These are phyloP conservation scores for Pongo abelii DNA, from an alignment of 2,113 vertebrate species.

Conservation along the genomic window DNA sequence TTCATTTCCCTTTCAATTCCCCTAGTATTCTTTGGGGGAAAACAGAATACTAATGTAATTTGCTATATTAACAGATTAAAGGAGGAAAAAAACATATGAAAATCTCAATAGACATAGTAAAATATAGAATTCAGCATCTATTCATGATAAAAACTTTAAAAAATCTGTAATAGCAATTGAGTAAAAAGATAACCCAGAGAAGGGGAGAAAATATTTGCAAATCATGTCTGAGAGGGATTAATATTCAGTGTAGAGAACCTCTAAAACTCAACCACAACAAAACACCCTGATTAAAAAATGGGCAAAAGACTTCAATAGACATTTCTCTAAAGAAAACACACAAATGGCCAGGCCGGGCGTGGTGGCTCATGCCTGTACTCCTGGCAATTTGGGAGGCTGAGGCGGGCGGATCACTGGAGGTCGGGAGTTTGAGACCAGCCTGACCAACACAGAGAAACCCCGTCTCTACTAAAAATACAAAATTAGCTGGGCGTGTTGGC, in stretches of 20 bases:
- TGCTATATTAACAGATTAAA: neutral
- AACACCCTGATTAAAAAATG: neutral
- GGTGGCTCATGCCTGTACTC: too few species aligned
- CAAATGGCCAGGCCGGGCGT: neutral
- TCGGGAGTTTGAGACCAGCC: too few species aligned
- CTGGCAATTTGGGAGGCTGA: too few species aligned
- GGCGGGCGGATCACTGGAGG: rapidly evolving
- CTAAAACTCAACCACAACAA: neutral
- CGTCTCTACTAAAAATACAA: too few species aligned
- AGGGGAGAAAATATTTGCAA: neutral
- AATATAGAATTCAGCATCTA: neutral
- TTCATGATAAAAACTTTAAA: neutral
- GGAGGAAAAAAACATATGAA: neutral
- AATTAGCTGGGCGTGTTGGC: too few species aligned
- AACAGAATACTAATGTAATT: neutral
- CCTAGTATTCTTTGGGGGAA: neutral
- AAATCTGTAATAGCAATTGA: neutral
- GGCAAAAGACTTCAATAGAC: neutral
- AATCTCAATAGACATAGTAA: neutral
- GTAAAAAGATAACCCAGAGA: neutral
- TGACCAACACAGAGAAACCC: too few species aligned
- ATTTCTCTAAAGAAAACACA: neutral
- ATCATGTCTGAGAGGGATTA: neutral
- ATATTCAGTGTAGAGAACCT: neutral
- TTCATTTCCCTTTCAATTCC: too few species aligned